These are phyloP conservation scores for Acleris emargana DNA, from an alignment of 2,888 invertebrate species.

Conservation along the genomic window DNA sequence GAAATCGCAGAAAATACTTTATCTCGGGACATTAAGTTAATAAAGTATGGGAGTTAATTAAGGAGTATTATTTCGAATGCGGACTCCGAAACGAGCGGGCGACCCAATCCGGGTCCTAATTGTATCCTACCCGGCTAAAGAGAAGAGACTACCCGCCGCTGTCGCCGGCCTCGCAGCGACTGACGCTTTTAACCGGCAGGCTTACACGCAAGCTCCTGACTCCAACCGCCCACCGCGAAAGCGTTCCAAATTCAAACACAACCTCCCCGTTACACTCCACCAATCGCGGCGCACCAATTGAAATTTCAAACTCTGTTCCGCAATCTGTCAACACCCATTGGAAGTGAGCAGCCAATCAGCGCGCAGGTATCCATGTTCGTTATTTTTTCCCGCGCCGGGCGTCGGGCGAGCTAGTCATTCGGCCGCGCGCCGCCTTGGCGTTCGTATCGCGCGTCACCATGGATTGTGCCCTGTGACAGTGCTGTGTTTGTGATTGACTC, in stretches of 20 bases:
- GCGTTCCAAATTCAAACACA: conserved; percentile 74
- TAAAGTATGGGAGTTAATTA: conserved; percentile 84
- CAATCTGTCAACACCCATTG: conserved; percentile 60
- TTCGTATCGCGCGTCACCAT: conserved; percentile 75
- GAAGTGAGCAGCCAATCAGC: conserved; percentile 60
- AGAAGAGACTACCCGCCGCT: conserved; percentile 58
- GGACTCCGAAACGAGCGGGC: conserved; percentile 62
- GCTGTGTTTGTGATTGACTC: conserved; percentile 75
- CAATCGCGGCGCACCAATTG: conserved; percentile 59
- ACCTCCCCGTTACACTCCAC: conserved; percentile 58
- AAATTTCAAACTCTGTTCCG: conserved; percentile 65
- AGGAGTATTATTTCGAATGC: conserved; percentile 64
- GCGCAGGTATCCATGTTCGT: conserved; percentile 69
- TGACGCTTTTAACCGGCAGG: conserved; percentile 70
- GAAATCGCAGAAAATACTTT: conserved; percentile 61
- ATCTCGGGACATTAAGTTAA: conserved; percentile 76
- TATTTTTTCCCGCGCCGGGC: conserved; percentile 66
- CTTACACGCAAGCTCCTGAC: conserved; percentile 69
- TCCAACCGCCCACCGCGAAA: conserved; percentile 74
- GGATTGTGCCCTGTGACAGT: conserved; percentile 81
- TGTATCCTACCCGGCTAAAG: conserved; percentile 74
- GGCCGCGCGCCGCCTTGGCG: conserved; percentile 81
- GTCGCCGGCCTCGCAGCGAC: conserved; percentile 56
- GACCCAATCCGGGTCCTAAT: conserved; percentile 73
- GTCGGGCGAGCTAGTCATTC: conserved; percentile 65